These are phyloP conservation scores for Sycophila sp. DNA, from an alignment of 1,140 invertebrate species.

Conservation along the genomic window DNA sequence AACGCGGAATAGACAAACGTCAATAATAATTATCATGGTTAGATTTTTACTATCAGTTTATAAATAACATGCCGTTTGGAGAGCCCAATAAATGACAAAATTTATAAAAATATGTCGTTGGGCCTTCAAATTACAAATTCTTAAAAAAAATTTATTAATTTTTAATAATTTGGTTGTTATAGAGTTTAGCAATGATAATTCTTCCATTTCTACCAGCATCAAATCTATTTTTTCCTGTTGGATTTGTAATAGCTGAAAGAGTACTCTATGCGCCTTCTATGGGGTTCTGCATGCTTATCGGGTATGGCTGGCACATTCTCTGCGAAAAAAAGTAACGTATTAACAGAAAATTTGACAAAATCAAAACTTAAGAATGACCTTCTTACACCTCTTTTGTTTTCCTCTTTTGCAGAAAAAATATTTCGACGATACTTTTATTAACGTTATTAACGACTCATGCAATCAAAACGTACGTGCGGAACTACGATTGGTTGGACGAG, in stretches of 20 bases:
- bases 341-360: too few relatives aligned
- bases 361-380: neutral
- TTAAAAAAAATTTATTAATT: too few relatives aligned
- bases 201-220: conserved; percentile 95
- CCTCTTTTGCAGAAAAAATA: conserved; percentile 64
- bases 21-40: conserved; percentile 86
- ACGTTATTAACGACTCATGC: conserved; percentile 80
- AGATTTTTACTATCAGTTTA: too few relatives aligned
- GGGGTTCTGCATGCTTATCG: conserved; percentile 94
- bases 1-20: conserved; percentile 73
- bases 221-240: conserved; percentile 97
- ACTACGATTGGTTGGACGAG: conserved; percentile 93
- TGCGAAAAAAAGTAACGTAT: conserved; percentile 67
- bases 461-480: conserved; percentile 85
- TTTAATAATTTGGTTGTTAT: conserved; percentile 56
- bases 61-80: too few relatives aligned
- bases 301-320: conserved; percentile 77
- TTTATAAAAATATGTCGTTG: too few relatives aligned
- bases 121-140: too few relatives aligned
- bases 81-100: too few relatives aligned
- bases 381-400: neutral
- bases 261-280: conserved; percentile 97
- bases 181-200: conserved; percentile 86
- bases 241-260: conserved; percentile 96
- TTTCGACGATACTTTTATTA: conserved; percentile 72